A percentile compares a stretch with the other conserved stretches of the same genome.
phyloP scores from a whole-genome alignment of 2,888 invertebrate species.

The Tuberolachnus salignus region DNA sequence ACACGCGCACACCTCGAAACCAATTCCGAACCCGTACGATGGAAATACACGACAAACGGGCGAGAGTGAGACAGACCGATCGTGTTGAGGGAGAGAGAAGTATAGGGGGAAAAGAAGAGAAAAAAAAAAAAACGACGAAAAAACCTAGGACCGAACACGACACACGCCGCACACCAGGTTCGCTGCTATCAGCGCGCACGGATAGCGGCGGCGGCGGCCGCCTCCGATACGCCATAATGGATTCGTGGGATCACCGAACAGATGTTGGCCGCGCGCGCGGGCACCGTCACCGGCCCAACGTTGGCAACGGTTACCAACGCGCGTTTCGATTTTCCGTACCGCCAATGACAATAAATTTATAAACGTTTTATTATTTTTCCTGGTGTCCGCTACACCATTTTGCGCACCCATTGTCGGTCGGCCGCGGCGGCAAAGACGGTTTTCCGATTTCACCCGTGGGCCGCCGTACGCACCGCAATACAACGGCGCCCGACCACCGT shows the following conservation, averaged over 20 bases:
- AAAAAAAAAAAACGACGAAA: slow-evolving; percentile 29
- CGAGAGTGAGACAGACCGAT: no score
- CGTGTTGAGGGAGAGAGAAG: background rate
- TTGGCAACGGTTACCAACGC: slow-evolving; percentile 38
- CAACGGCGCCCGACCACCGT: no score
- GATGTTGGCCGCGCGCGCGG: slow-evolving; percentile 26
- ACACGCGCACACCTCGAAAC: slow-evolving; percentile 42
- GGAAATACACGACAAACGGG: background rate
- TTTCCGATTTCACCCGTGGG: no score
- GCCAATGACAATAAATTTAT: background rate
- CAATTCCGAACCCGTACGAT: slow-evolving; percentile 53
- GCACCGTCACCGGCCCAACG: background rate
- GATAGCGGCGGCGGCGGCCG: background rate
- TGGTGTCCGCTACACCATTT: no score
- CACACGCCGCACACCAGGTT: slow-evolving; percentile 35
- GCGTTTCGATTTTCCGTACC: background rate
- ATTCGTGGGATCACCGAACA: slow-evolving; percentile 31
- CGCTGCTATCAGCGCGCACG: slow-evolving; percentile 20
- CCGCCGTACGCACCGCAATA: no score
- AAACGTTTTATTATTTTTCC: no score
- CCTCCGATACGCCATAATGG: slow-evolving; percentile 47
- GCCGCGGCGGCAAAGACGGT: no score
- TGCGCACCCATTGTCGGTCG: background rate
- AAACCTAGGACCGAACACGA: slow-evolving; percentile 41
- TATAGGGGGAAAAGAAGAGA: background rate